These are phyloP conservation scores for Barnardius zonarius DNA, from an alignment of 2,113 vertebrate species.

Conservation along the genomic window DNA sequence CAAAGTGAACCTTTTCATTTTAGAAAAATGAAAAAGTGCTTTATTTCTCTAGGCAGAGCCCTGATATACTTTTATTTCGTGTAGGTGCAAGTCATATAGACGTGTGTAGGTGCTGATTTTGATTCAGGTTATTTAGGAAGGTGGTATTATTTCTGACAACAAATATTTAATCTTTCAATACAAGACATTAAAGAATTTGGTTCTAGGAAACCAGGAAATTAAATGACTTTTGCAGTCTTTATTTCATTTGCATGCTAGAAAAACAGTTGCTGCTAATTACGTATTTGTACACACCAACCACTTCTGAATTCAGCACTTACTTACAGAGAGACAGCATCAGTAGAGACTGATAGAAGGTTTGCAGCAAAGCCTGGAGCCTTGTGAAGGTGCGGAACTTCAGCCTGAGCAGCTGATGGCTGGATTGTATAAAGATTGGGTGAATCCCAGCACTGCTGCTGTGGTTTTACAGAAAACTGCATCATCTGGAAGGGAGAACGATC, in stretches of 20 bases:
- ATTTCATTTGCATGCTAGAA: not conserved
- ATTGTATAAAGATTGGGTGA: not conserved
- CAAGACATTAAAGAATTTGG: not conserved
- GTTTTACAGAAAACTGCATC: not conserved
- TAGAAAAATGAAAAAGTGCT: not conserved
- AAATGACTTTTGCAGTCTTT: not conserved
- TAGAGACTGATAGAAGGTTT: not conserved
- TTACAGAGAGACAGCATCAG: not conserved
- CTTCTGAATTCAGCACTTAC: not conserved
- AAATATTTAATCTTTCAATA: constrained; percentile 47
- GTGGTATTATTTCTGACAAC: constrained; percentile 34
- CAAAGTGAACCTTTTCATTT: not conserved
- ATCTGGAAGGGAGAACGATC: not conserved
- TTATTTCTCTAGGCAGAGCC: not conserved
- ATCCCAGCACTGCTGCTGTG: not conserved
- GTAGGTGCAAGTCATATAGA: constrained; percentile 27
- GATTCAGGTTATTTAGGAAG: constrained; percentile 35
- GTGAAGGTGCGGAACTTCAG: not conserved
- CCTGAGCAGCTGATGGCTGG: not conserved
- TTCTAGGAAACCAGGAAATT: not conserved
- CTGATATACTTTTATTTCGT: not conserved
- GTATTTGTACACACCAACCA: not conserved
- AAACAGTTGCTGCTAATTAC: not conserved
- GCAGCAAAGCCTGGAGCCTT: not conserved
- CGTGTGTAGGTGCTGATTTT: constrained; percentile 27